Conservation (phyloP, 1,140 invertebrate species). For the Tetramorium simillimum region DNA sequence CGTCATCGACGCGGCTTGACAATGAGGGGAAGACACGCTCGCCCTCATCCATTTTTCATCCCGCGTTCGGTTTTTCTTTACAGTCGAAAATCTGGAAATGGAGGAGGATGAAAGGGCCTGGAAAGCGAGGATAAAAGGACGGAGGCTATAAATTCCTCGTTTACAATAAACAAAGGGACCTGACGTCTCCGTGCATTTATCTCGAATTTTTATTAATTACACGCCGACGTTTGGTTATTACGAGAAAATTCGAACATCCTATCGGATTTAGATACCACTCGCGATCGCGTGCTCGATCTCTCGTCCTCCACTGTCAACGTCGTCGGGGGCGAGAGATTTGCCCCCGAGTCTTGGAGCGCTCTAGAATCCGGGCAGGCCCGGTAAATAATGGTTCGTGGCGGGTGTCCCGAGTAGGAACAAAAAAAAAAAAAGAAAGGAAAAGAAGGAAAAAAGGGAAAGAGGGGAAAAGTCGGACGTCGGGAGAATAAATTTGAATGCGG, state of each 20-base stretch:
- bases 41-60: constrained; percentile 20
- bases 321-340: constrained; percentile 24
- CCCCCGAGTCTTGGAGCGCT: neutral
- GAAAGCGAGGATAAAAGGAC: neutral
- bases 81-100: neutral
- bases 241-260: neutral
- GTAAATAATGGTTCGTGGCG: constrained; percentile 59
- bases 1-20: constrained; percentile 36
- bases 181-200: neutral
- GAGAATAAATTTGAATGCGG: constrained; percentile 74
- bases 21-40: constrained; percentile 4
- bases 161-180: neutral
- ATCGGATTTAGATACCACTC: neutral
- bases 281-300: constrained; percentile 13
- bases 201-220: neutral
- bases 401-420: constrained; percentile 47
- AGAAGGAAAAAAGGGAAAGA: neutral
- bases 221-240: neutral
- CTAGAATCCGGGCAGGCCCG: constrained; percentile 29
- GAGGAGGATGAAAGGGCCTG: neutral
- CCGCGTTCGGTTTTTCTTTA: neutral
- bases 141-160: neutral
- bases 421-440: constrained; percentile 24
- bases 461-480: constrained; percentile 50
- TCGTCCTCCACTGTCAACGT: constrained; percentile 1